A percentile compares a stretch with the other conserved stretches of the same genome.
Conservation (phyloP, 2,797 vertebrate species). For the Podarcis siculus region DNA sequence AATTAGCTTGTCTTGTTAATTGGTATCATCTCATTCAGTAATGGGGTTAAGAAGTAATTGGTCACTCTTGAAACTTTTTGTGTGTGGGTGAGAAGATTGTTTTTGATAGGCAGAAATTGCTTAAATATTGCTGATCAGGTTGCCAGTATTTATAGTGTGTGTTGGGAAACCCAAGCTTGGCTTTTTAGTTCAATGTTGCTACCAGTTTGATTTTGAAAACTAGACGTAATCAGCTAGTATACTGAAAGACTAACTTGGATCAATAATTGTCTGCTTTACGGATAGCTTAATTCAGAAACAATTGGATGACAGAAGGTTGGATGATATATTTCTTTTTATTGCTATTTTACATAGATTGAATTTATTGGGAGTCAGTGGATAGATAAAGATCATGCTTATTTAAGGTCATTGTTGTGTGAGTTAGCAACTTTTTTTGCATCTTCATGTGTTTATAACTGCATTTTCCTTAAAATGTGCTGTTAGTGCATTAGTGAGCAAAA, state of each 20-base stretch:
- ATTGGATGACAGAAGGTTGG: too few species aligned
- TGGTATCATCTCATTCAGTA: background rate
- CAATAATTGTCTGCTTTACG: background rate
- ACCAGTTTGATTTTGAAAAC: background rate
- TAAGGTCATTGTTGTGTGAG: background rate
- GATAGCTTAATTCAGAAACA: constrained; percentile 14
- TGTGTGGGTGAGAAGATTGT: background rate
- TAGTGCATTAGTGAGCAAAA: background rate
- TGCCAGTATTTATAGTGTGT: background rate
- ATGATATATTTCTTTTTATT: constrained; percentile 26
- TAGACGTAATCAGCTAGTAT: background rate
- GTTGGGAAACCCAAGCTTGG: constrained; percentile 7
- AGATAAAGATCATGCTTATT: background rate
- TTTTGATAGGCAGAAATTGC: constrained; percentile 41
- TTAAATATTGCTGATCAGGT: background rate
- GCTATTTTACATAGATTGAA: constrained; percentile 33
- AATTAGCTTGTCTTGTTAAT: background rate
- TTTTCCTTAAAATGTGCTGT: background rate
- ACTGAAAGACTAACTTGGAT: constrained; percentile 1
- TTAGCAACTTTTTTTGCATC: background rate
- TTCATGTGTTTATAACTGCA: background rate
- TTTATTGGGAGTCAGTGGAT: accelerated
- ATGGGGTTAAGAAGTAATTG: background rate
- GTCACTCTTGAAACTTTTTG: background rate
- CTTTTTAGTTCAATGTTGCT: constrained; percentile 28